Evolutionary conservation across 2,113 vertebrate species (phyloP).

Genomic region (Oceanites oceanicus): DNA sequence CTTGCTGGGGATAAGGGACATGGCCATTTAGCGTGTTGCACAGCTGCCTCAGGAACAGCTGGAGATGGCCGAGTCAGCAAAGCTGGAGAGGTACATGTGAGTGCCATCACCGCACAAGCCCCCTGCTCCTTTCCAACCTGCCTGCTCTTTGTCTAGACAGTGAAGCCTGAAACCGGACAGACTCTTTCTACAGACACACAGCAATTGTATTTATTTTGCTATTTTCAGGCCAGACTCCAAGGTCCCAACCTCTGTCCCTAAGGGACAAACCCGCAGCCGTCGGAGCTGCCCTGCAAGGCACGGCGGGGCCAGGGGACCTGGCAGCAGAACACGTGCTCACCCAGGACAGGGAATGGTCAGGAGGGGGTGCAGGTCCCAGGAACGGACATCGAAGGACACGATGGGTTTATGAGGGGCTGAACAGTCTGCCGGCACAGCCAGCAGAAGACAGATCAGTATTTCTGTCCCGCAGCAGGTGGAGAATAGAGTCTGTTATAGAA

Average conservation of each 20-base stretch:
- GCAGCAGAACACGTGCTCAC: neutral
- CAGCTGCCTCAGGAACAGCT: neutral
- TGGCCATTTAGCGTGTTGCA: fast-evolving
- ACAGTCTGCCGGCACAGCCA: neutral
- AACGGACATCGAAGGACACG: fast-evolving
- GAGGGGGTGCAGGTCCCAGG: neutral
- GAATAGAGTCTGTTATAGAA: neutral
- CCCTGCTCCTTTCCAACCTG: neutral
- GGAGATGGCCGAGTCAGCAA: neutral
- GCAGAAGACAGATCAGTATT: neutral
- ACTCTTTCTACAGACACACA: neutral
- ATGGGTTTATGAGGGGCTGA: neutral
- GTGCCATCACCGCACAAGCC: too few relatives aligned
- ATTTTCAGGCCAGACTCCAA: neutral
- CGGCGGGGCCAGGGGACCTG: neutral
- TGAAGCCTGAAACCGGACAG: neutral
- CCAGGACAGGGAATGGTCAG: neutral
- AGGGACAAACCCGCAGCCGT: neutral
- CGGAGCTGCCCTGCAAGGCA: neutral
- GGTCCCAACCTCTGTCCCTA: neutral
- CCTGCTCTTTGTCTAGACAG: neutral
- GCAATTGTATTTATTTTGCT: neutral
- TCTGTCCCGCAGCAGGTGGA: neutral
- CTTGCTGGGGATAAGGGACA: neutral
- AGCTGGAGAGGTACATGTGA: neutral